Conservation (phyloP, 1,140 invertebrate genomes). For the Notospermus geniculatus region DNA sequence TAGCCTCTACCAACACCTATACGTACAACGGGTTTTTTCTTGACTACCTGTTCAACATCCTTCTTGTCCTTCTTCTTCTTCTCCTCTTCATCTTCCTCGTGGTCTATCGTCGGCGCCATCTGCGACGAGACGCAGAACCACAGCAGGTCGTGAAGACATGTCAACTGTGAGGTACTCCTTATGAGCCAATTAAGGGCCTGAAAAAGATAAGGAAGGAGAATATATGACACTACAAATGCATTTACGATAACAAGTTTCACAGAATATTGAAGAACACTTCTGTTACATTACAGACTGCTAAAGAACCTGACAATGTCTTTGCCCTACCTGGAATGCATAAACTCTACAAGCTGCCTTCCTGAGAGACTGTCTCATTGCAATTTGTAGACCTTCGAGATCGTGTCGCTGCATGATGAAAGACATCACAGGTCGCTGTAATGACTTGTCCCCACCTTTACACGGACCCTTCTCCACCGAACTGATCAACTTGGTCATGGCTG, state of each 20-base stretch:
- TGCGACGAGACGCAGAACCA: slow-evolving; percentile 88
- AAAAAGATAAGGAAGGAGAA: slow-evolving; percentile 24
- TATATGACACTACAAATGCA: too few relatives aligned
- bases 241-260: too few relatives aligned
- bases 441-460: slow-evolving; percentile 33
- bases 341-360: slow-evolving; percentile 80
- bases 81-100: slow-evolving; percentile 47
- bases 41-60: slow-evolving; percentile 23
- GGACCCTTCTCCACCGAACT: slow-evolving; percentile 35
- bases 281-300: too few relatives aligned
- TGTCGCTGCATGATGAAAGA: slow-evolving; percentile 82
- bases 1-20: too few relatives aligned
- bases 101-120: slow-evolving; percentile 56
- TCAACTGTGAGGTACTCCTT: slow-evolving; percentile 84
- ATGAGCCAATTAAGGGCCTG: slow-evolving; percentile 93
- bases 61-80: slow-evolving; percentile 38
- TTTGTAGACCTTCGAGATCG: slow-evolving; percentile 74
- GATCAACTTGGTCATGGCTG: slow-evolving; percentile 62
- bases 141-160: slow-evolving; percentile 86
- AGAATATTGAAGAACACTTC: too few relatives aligned
- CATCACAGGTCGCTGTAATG: slow-evolving; percentile 65
- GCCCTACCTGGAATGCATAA: slow-evolving; percentile 76
- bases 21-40: too few relatives aligned
- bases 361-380: slow-evolving; percentile 80
- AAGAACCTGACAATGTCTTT: too few relatives aligned